Evolutionary conservation across 2,888 invertebrate species (phyloP).

Genomic region (Malthinus flaveolus): DNA sequence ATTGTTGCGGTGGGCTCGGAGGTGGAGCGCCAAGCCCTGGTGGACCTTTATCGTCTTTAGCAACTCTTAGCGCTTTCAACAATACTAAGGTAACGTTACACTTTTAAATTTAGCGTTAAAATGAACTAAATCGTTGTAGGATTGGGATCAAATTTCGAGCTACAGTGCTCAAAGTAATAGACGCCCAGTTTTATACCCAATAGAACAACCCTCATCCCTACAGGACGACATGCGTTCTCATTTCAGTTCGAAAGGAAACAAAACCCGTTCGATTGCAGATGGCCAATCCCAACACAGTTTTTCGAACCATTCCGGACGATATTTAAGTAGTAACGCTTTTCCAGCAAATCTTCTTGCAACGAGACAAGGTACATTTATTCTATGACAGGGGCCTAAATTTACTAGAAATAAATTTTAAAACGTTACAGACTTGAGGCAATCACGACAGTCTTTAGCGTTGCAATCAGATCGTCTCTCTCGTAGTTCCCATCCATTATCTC

Average conservation of each 20-base stretch:
- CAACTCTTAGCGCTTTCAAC: slow-evolving; percentile 82
- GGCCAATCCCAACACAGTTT: slow-evolving; percentile 90
- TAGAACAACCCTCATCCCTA: slow-evolving; percentile 65
- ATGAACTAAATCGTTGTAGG: slow-evolving; percentile 49
- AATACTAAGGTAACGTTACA: slow-evolving; percentile 68
- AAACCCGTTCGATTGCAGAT: slow-evolving; percentile 77
- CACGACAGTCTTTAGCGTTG: slow-evolving; percentile 81
- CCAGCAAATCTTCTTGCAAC: slow-evolving; percentile 78
- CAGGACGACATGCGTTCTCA: slow-evolving; percentile 73
- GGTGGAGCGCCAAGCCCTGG: slow-evolving; percentile 76
- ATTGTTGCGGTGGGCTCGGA: slow-evolving; percentile 73
- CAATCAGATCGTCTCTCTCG: slow-evolving; percentile 81
- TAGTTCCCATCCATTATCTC: slow-evolving; percentile 68
- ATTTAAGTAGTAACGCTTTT: slow-evolving; percentile 65
- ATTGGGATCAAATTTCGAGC: slow-evolving; percentile 88
- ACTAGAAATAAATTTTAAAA: slow-evolving; percentile 26
- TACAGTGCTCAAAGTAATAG: slow-evolving; percentile 91
- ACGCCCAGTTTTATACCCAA: slow-evolving; percentile 80
- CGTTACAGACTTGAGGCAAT: slow-evolving; percentile 77
- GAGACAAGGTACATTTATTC: slow-evolving; percentile 60
- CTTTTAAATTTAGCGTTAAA: background rate
- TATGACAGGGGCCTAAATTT: slow-evolving; percentile 4
- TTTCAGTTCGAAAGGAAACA: slow-evolving; percentile 69
- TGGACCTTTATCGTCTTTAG: slow-evolving; percentile 80
- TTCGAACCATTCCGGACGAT: slow-evolving; percentile 79